Base-by-base conservation (phyloP, 53 echinoderm and acorn worm species). In the Temnopleurus reevesii region DNA sequence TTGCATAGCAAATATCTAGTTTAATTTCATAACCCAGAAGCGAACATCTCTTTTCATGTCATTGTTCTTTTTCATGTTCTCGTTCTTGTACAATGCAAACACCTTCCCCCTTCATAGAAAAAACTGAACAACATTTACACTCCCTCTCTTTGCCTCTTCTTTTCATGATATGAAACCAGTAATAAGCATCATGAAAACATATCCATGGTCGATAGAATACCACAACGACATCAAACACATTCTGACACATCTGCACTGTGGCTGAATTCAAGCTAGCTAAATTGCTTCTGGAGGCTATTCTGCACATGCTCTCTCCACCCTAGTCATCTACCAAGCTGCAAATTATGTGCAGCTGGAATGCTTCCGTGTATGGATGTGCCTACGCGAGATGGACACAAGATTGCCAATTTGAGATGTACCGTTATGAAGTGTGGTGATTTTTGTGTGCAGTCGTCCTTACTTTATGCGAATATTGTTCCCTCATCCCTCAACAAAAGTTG, bases 261-360 rank as follows among this genome's bases (percentile, higher is more conserved):
- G 79, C 28, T 27, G 79, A 79, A 79, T 79, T 79, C 79, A 79
- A 79, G 18, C 79, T 29, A 46, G 79, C 17, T 28, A 79, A 79
- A 79, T 47, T 79, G 79, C 79, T 46, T 47, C 79, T 79, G 45
- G 79, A 47, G 79, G 79, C 79, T 47, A 79, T 79, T 17, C 30
- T 49, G 6, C 46, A 79, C 47, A n/a, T n/a, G n/a, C n/a, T 43
- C 49, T 0, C 8, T 49, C 27, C 79, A 79, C 38, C 12, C 79
- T 47, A 79, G 79, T 28, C 49, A 27, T 49, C 79, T 79, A 49
- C 41, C 29, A 79, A 71, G 9, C 79, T 46, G 30, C 79, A 79
- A 79, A 79, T 79, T 79, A 79, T 47, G 49, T 79, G 79, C 79
- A 79, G 79, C 79, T 79, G 79, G 79, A 47, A 29, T 47, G 79